These are phyloP conservation scores for Phortica okadai DNA, from an alignment of 2,888 invertebrate genomes.

Conservation along the genomic window DNA sequence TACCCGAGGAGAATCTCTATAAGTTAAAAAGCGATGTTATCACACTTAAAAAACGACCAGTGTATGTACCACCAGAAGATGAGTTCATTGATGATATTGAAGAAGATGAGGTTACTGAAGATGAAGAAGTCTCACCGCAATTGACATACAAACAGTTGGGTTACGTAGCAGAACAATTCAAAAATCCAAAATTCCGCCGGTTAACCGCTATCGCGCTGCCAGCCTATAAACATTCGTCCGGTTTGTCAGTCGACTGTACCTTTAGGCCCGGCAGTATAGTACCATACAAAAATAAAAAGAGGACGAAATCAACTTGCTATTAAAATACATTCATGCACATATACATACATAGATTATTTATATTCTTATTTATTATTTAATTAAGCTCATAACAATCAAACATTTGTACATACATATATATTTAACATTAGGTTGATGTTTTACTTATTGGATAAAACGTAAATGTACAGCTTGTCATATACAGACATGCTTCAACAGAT, in stretches of 20 bases:
- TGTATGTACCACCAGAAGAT: slow-evolving; percentile 52
- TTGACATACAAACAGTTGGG: slow-evolving; percentile 77
- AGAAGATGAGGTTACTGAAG: slow-evolving; percentile 51
- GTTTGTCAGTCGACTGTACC: slow-evolving; percentile 60
- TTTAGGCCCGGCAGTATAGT: slow-evolving; percentile 67
- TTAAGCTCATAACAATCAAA: not conserved
- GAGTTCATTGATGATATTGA: slow-evolving; percentile 61
- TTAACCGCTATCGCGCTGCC: no score
- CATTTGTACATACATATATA: slow-evolving; percentile 8
- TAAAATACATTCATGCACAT: not conserved
- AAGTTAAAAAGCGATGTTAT: slow-evolving; percentile 78
- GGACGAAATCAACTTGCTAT: not conserved
- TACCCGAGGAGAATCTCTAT: slow-evolving; percentile 78
- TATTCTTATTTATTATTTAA: no score
- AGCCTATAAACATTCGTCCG: no score
- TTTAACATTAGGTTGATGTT: not conserved
- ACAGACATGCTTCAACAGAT: slow-evolving; percentile 4
- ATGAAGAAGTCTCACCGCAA: slow-evolving; percentile 60
- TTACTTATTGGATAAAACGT: not conserved
- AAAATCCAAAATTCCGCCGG: slow-evolving; percentile 65
- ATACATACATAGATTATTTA: not conserved
- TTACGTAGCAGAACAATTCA: slow-evolving; percentile 75
- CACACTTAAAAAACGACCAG: slow-evolving; percentile 74
- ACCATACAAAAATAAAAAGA: slow-evolving; percentile 51
- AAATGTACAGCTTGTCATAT: not conserved